Evolutionary conservation across 1,140 invertebrate genomes (phyloP).

Genomic region (Pseudomyrmex dendroicus): DNA sequence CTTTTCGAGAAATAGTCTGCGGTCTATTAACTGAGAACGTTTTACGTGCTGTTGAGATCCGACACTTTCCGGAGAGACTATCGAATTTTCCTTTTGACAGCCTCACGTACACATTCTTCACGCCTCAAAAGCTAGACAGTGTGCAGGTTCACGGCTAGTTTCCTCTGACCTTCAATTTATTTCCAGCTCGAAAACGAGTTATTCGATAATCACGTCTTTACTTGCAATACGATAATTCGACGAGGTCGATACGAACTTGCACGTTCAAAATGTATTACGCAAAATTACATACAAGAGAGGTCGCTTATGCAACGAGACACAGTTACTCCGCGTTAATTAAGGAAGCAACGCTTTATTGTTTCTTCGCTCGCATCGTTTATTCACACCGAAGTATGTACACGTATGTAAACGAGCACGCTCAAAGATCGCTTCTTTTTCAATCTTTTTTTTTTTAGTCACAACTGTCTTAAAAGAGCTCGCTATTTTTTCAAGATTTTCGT

Average conservation of each 20-base stretch:
- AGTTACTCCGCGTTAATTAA: slow-evolving; percentile 66
- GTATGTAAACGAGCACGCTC: not conserved
- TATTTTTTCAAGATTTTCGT: too few relatives aligned
- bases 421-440: not conserved
- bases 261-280: slow-evolving; percentile 48
- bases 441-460: too few relatives aligned
- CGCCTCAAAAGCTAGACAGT: not conserved
- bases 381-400: not conserved
- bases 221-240: not conserved
- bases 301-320: slow-evolving; percentile 61
- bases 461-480: too few relatives aligned
- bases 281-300: slow-evolving; percentile 9
- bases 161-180: slow-evolving; percentile 14
- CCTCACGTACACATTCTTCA: not conserved
- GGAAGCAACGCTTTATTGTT: slow-evolving; percentile 66
- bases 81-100: not conserved
- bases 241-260: slow-evolving; percentile 62
- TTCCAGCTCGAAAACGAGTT: not conserved
- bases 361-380: slow-evolving; percentile 36
- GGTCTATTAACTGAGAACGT: slow-evolving; percentile 9
- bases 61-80: slow-evolving; percentile 11
- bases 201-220: slow-evolving; percentile 19
- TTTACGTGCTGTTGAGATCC: slow-evolving; percentile 21
- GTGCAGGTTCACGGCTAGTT: too few relatives aligned
- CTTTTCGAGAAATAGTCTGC: not conserved